Conservation (phyloP, 2,113 vertebrate species). For the Serinus canaria region DNA sequence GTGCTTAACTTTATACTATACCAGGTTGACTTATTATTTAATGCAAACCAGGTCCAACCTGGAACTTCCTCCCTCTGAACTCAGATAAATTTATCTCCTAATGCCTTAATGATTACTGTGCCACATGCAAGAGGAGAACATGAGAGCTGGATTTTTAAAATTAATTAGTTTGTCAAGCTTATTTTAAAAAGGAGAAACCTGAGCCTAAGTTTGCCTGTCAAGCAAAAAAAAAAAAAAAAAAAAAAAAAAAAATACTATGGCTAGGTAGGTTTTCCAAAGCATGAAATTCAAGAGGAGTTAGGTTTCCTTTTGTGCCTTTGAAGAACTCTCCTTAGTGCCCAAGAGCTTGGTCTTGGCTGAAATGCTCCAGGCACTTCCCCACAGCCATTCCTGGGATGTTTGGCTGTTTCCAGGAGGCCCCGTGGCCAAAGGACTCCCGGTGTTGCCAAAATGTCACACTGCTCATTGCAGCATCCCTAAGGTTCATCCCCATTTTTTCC, state of each 20-base stretch:
- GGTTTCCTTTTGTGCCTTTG: slow-evolving; percentile 43
- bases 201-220: slow-evolving; percentile 35
- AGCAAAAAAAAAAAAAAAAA: slow-evolving; percentile 38
- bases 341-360: not conserved
- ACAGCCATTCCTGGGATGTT: not conserved
- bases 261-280: slow-evolving; percentile 51
- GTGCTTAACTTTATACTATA: not conserved
- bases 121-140: not conserved
- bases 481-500: not conserved
- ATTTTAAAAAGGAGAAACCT: slow-evolving; percentile 41
- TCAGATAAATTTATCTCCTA: slow-evolving; percentile 12
- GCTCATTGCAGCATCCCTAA: not conserved
- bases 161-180: slow-evolving; percentile 49
- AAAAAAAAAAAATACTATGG: slow-evolving; percentile 40
- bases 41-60: not conserved
- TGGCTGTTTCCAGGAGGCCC: not conserved
- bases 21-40: not conserved
- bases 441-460: not conserved
- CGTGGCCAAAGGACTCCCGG: not conserved
- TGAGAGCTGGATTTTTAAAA: slow-evolving; percentile 34
- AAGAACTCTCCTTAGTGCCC: not conserved
- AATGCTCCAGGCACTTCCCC: not conserved
- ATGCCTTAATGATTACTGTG: not conserved
- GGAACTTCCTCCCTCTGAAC: not conserved
- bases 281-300: slow-evolving; percentile 42